Evolutionary conservation across 2,113 vertebrate species (phyloP), one percentile per base, ranked within the genome.

Genomic region (Osmerus eperlanus): DNA sequence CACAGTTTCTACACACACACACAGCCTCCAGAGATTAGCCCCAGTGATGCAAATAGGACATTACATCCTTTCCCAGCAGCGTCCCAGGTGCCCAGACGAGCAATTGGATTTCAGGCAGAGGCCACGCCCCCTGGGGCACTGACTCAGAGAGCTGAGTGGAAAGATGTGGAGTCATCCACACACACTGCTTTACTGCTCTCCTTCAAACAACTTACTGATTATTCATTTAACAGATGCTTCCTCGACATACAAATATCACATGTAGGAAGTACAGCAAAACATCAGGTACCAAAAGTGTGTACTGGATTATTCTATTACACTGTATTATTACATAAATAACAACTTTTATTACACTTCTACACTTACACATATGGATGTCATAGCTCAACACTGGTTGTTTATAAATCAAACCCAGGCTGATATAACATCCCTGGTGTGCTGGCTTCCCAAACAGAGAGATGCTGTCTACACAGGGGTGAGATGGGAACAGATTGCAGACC

Each of bases 11-110:
- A 7, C 32, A 36, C 32, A 36, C 32, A 36, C 32, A 36, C 32
- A 36, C 1, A 69, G 78, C 74, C 56, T 36, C 63, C 75, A 75
- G 67, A 78, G 84, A 90, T 90, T 88, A 88, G 71, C 70, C 69
- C 77, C 70, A 75, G 74, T 23, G 86, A 89, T 87, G 78, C 73
- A 87, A 88, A 90, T 84, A 91, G 86, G 81, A 81, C 80, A 75
- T 90, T 86, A 88, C 77, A 84, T 90, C 87, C 89, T 68, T 55
- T 53, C 80, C 70, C 73, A 15, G 59, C 59, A 25, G 36, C 78
- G 80, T 86, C 71, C 83, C 73, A 14, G 36, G 60, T 63, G 74
- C 70, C 67, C 66, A 78, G 63, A 62, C 71, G 62, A 47, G 55
- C 75, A 74, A 79, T 69, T 77, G 81, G 77, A 81, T 83, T 67